phyloP scores from a whole-genome alignment of 2,888 invertebrate genomes.

The Polydrusus tereticollis region DNA sequence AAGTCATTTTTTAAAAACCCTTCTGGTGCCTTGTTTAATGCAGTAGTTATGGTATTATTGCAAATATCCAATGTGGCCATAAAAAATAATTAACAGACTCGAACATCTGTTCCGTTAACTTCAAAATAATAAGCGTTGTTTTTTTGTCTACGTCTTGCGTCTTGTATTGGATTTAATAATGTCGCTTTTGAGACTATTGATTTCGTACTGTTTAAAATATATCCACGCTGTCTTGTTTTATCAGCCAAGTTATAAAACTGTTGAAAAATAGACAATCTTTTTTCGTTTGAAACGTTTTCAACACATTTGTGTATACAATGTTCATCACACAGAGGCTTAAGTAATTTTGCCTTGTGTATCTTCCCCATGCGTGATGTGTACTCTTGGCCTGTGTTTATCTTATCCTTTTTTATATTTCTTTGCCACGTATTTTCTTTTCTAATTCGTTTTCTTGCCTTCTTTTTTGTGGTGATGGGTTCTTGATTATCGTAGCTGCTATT shows the following conservation, averaged over 20 bases:
- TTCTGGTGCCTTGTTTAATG: slow-evolving; percentile 29
- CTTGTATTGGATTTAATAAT: slow-evolving; percentile 13
- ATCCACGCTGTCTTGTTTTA: slow-evolving; percentile 30
- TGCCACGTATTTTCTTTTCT: slow-evolving; percentile 7
- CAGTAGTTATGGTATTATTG: slow-evolving; percentile 42
- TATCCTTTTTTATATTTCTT: slow-evolving; percentile 10
- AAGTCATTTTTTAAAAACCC: slow-evolving; percentile 45
- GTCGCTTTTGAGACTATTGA: slow-evolving; percentile 3
- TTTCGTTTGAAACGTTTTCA: slow-evolving; percentile 8
- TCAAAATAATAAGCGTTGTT: slow-evolving; percentile 48
- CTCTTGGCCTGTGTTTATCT: slow-evolving; percentile 9
- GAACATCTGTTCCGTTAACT: slow-evolving; percentile 22
- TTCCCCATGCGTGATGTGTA: slow-evolving; percentile 12
- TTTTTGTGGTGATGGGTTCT: slow-evolving; percentile 2
- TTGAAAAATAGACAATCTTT: slow-evolving; percentile 2
- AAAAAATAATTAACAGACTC: slow-evolving; percentile 47
- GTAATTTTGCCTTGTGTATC: slow-evolving; percentile 13
- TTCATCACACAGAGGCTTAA: slow-evolving; percentile 1
- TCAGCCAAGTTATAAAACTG: slow-evolving; percentile 30
- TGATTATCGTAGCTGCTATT: not conserved
- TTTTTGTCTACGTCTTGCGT: slow-evolving; percentile 15
- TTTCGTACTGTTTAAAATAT: slow-evolving; percentile 29
- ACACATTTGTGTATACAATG: slow-evolving; percentile 6
- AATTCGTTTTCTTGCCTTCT: slow-evolving; percentile 9
- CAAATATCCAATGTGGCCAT: slow-evolving; percentile 43